Evolutionary conservation across 1,140 invertebrate species (phyloP), one percentile per base, ranked within the genome.

Genomic region (Pissodes strobi): DNA sequence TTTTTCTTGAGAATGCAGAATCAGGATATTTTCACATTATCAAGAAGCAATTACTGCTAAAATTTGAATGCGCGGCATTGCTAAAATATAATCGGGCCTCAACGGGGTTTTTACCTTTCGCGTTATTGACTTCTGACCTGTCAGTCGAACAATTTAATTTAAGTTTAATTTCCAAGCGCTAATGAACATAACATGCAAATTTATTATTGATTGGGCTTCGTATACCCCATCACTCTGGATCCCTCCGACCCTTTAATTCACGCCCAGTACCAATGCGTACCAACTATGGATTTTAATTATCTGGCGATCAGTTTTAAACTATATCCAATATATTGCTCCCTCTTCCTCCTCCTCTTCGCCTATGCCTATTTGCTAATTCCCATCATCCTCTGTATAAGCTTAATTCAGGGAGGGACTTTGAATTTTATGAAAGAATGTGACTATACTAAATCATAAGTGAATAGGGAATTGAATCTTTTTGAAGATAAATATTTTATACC

Each of bases 141-240:
- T 59, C 56, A 48, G 56, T 48, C 15, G 56, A 59, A 48, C 56
- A 59, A 59, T 59, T 59, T 59, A 59, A 59, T 59, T 59, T 59
- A 59, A 59, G 56, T 59, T 59, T 48, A 59, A 59, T 59, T 59
- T 59, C 23, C 12, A 34, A 18, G 56, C 56, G 56, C 48, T 59
- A 59, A 59, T 59, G 56, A 59, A 59, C 56, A 59, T 59, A 59
- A 59, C 56, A 48, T 59, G 56, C 56, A 59, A 59, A 59, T 59
- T 59, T 59, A 48, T 59, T 59, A 59, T 59, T 59, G 56, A 59
- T 59, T 43, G 37, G 27, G 13, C 8, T 6, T 6, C 23, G 23
- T n/a, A n/a, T n/a, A 13, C n/a, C n/a, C 45, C 56, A 5, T 15
- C 34, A 21, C 10, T 45, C 19, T 10, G 12, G 12, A 45, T 45